These are phyloP conservation scores for Meiosimyza platycephala DNA, from an alignment of 2,888 invertebrate species.

Conservation along the genomic window DNA sequence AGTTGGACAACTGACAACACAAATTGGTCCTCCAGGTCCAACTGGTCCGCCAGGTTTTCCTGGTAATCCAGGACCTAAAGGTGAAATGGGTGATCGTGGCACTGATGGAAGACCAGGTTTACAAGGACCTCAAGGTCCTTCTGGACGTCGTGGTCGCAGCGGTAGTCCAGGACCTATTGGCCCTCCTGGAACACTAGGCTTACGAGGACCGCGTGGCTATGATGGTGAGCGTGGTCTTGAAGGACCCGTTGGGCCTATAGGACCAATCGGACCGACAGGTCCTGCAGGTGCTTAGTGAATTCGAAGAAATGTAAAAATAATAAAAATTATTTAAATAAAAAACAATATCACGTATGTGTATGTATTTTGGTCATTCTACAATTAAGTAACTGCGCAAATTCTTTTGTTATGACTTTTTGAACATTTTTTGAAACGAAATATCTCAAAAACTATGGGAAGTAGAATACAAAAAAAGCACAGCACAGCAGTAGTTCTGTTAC, in stretches of 20 bases:
- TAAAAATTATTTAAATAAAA: no score
- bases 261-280: constrained; percentile 41
- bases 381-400: no score
- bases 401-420: no score
- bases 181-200: constrained; percentile 40
- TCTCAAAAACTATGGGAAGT: no score
- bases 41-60: constrained; percentile 40
- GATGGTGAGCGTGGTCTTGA: constrained; percentile 44
- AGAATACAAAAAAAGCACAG: no score
- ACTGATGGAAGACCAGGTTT: constrained; percentile 37
- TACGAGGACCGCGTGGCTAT: constrained; percentile 44
- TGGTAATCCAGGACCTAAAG: constrained; percentile 43
- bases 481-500: no score
- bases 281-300: constrained; percentile 7
- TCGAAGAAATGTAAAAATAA: no score
- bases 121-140: constrained; percentile 38
- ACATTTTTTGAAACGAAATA: no score
- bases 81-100: constrained; percentile 42
- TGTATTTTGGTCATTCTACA: no score
- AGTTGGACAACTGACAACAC: constrained; percentile 21
- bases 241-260: constrained; percentile 41
- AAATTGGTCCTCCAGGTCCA: constrained; percentile 44
- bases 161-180: constrained; percentile 44
- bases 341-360: no score
- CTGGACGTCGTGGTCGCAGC: constrained; percentile 40